Evolutionary conservation across 2,113 vertebrate species (phyloP).

Genomic region (Anhinga rufa): DNA sequence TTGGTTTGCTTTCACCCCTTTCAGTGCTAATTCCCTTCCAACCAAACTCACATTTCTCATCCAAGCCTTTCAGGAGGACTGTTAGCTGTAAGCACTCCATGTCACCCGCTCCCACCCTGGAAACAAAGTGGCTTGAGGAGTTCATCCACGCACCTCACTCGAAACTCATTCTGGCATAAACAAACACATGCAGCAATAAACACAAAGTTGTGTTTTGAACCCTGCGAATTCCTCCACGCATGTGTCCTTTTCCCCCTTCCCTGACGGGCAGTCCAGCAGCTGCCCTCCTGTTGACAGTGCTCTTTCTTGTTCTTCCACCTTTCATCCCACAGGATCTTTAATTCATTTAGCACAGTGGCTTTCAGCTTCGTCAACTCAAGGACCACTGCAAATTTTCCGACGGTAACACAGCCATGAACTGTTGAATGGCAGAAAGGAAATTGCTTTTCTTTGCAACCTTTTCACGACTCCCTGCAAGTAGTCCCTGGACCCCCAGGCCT

Average conservation of each 20-base stretch:
- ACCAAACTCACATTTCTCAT: background rate
- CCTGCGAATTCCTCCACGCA: background rate
- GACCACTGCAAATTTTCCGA: background rate
- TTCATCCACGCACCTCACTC: background rate
- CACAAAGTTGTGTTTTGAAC: background rate
- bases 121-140: background rate
- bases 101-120: background rate
- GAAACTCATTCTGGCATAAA: background rate
- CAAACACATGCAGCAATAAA: background rate
- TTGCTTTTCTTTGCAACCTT: constrained; percentile 38
- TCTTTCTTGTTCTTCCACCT: background rate
- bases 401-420: background rate
- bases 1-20: background rate
- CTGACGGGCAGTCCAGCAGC: background rate
- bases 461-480: background rate
- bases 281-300: background rate
- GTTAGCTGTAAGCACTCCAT: background rate
- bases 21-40: background rate
- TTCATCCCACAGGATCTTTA: background rate
- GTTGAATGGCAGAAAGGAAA: constrained; percentile 41
- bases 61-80: background rate
- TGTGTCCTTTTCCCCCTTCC: background rate
- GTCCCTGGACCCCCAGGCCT: background rate
- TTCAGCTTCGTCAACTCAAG: background rate
- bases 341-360: background rate